Percentiles rank a stretch among this genome's conserved stretches.
Conservation (phyloP, 2,113 vertebrate genomes). For the Silurus asotus region DNA sequence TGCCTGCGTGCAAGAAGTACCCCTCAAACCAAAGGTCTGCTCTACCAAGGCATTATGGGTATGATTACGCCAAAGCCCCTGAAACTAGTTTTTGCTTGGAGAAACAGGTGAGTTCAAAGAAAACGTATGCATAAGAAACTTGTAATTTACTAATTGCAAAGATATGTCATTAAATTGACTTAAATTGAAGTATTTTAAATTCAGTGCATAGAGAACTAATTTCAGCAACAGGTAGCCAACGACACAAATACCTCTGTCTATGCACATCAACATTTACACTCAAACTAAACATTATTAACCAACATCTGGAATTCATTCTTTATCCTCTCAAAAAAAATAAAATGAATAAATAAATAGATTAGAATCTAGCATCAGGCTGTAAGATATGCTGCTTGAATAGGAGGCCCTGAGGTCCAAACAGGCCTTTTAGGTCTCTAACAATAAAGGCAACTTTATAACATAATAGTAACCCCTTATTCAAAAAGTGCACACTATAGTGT, state of each 20-base stretch:
- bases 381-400: not conserved
- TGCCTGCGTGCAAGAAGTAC: slow-evolving; percentile 53
- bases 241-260: not conserved
- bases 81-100: slow-evolving; percentile 67
- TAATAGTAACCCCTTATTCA: not conserved
- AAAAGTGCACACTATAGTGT: not conserved
- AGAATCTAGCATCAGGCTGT: not conserved
- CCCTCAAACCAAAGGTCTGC: slow-evolving; percentile 49
- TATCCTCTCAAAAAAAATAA: not conserved
- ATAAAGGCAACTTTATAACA: not conserved
- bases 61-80: slow-evolving; percentile 57
- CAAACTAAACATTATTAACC: not conserved
- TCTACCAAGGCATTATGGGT: slow-evolving; percentile 56
- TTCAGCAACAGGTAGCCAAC: not conserved
- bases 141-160: not conserved
- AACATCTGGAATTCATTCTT: not conserved
- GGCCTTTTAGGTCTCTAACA: not conserved
- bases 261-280: not conserved
- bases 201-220: not conserved
- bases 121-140: not conserved
- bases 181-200: not conserved
- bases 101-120: slow-evolving; percentile 65
- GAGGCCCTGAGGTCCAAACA: not conserved
- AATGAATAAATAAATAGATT: not conserved
- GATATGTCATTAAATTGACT: too few relatives aligned